A percentile compares a stretch with the other conserved stretches of the same genome.
Evolutionary conservation across 2,888 invertebrate genomes (phyloP).

Genomic region (Platyscelio sp.): DNA sequence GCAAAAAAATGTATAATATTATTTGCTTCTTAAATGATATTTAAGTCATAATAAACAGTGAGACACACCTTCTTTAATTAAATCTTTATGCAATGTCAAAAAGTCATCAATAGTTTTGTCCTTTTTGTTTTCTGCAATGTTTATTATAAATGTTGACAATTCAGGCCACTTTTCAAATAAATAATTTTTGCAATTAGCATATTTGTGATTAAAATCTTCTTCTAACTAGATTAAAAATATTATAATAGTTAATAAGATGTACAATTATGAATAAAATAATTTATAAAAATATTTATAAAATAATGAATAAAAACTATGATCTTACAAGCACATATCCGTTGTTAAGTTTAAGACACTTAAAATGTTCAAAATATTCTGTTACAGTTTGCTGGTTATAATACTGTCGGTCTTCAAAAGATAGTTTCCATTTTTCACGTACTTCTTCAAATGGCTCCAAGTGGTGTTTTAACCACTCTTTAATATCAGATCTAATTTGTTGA

Average conservation of each 20-base stretch:
- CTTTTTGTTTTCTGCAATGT: not conserved
- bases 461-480: constrained; percentile 18
- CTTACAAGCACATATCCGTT: constrained; percentile 22
- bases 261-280: not conserved
- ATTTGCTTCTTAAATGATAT: not conserved
- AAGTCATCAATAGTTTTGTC: not conserved
- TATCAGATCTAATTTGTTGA: not conserved
- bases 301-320: not conserved
- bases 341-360: constrained; percentile 3
- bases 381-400: not conserved
- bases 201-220: constrained; percentile 12
- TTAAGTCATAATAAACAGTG: not conserved
- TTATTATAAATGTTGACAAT: not conserved
- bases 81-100: not conserved
- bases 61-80: not conserved
- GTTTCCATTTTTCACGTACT: constrained; percentile 11
- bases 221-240: constrained; percentile 14
- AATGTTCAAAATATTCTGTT: constrained; percentile 3
- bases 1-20: too few relatives aligned
- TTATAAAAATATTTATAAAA: not conserved
- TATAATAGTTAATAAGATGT: not conserved
- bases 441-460: constrained; percentile 27
- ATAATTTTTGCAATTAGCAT: not conserved
- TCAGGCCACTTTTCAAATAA: constrained; percentile 15
- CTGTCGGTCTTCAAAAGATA: not conserved